Conservation (phyloP, 2,113 vertebrate genomes). For the Rhynchopsitta pachyrhyncha region DNA sequence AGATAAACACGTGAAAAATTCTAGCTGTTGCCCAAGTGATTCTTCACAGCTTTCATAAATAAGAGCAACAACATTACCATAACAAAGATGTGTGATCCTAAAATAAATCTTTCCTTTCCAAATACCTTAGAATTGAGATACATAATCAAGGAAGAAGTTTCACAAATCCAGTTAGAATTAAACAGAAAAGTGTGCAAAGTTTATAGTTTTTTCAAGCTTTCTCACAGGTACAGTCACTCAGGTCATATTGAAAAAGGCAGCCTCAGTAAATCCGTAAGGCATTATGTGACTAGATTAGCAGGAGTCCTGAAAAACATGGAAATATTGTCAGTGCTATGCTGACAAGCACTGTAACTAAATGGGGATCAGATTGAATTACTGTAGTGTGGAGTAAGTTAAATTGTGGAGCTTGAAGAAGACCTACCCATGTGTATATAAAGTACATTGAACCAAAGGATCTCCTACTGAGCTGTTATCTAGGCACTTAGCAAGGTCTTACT, state of each 20-base stretch:
- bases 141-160: not conserved
- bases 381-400: conserved; percentile 40
- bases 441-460: not conserved
- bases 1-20: not conserved
- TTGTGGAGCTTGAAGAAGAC: not conserved
- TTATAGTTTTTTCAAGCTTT: conserved; percentile 7
- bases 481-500: not conserved
- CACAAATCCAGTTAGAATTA: conserved; percentile 8
- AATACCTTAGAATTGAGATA: not conserved
- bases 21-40: not conserved
- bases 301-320: conserved; percentile 6
- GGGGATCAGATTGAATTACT: conserved; percentile 4
- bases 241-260: conserved; percentile 3
- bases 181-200: not conserved
- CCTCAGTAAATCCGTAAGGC: not conserved
- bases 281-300: not conserved
- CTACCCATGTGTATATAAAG: not conserved
- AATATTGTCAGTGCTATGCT: not conserved
- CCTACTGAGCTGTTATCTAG: not conserved
- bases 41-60: conserved; percentile 6
- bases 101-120: not conserved
- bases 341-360: not conserved
- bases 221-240: not conserved
- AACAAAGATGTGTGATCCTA: not conserved
- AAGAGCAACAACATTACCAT: not conserved